phyloP scores from a whole-genome alignment of 1,140 invertebrate species.

The Galleria mellonella region DNA sequence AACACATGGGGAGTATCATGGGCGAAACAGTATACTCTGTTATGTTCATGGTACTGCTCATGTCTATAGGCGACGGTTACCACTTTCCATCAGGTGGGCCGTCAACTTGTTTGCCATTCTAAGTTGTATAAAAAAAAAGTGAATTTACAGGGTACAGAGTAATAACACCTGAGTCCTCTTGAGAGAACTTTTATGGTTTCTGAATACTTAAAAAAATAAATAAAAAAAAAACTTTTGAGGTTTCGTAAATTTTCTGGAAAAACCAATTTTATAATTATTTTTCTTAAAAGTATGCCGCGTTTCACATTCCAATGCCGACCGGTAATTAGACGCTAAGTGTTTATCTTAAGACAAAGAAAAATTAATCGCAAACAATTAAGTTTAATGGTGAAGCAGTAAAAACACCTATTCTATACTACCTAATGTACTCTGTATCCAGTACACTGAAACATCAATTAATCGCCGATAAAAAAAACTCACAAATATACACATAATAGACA shows the following conservation, averaged over 20 bases:
- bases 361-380: slow-evolving; percentile 1
- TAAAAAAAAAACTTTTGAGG: too few relatives aligned
- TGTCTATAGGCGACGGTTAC: too few relatives aligned
- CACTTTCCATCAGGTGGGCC: too few relatives aligned
- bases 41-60: too few relatives aligned
- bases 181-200: too few relatives aligned
- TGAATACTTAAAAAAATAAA: too few relatives aligned
- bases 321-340: background rate
- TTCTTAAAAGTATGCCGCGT: background rate
- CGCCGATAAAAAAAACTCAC: slow-evolving; percentile 7
- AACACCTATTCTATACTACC: background rate
- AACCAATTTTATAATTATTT: background rate
- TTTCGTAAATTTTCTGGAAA: background rate
- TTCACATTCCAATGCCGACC: background rate
- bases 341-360: slow-evolving; percentile 2
- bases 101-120: too few relatives aligned
- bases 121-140: too few relatives aligned
- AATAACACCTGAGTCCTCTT: too few relatives aligned
- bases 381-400: background rate
- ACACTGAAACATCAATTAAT: background rate
- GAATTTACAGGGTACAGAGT: too few relatives aligned
- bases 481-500: slow-evolving; percentile 27
- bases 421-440: background rate
- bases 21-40: too few relatives aligned
- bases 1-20: too few relatives aligned